Evolutionary conservation across 1,140 invertebrate species (phyloP), one percentile per base, ranked within the genome.

Genomic region (Asbolus verrucosus): DNA sequence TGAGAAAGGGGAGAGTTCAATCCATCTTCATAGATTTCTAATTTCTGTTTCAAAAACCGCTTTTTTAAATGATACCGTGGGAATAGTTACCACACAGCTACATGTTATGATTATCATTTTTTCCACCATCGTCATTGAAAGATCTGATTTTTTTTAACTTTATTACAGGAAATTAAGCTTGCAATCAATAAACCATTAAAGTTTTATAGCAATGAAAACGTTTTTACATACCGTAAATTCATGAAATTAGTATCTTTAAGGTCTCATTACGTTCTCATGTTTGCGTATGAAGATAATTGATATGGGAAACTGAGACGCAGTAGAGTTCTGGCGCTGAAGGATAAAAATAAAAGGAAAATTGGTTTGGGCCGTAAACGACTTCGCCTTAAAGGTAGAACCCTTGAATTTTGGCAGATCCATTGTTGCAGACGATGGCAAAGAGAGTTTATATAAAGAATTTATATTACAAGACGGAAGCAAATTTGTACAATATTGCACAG

Each of bases 151-250:
- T 38, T 8, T 54, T 54, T 36, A 6, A 36, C n/a, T 36, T 6
- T 11, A 27, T 27, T 4, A 36, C 33, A 4, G 33, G 33, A 36
- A 36, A 54, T 54, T 54, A 54, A 54, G 21, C 41, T 54, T 14
- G 46, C 14, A 54, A 54, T 54, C 46, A 54, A 54, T 54, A 54
- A 54, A 21, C 11, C 21, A 27, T 54, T 54, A 54, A 54, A 54
- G 27, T 18, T 46, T 46, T 46, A 46, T n/a, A n/a, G 6, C 16
- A 8, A 21, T 46, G n/a, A 46, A 46, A 41, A 41, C 24, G 24
- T 3, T 27, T 27, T 8, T 27, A 8, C 24, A 41, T 14, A 14
- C 6, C 14, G 39, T 6, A 15, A 14, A 41, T 41, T 41, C 39
- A 41, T 41, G 15, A 41, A 41, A 41, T 13, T 41, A 6, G 33